Percentiles rank a stretch among this genome's conserved stretches.
phyloP scores from a whole-genome alignment of 2,797 vertebrate species.

The Tachyglossus aculeatus region DNA sequence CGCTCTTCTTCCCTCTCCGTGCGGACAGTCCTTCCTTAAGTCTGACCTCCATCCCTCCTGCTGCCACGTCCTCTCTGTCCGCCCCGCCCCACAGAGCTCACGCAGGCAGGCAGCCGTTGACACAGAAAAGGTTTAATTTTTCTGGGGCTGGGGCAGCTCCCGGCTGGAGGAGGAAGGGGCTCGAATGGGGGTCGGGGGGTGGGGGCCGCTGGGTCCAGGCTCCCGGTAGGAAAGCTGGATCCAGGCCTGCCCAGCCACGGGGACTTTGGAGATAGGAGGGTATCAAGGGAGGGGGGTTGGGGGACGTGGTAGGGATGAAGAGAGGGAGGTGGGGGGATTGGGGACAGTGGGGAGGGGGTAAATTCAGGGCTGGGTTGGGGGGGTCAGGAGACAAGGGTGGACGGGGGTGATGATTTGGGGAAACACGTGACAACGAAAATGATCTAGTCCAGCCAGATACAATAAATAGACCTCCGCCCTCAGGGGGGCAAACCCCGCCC shows the following conservation, averaged over 20 bases:
- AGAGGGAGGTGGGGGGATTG: too few relatives aligned
- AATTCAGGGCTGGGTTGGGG: neutral
- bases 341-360: constrained; percentile 6
- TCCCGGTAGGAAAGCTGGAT: neutral
- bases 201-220: neutral
- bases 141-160: constrained; percentile 53
- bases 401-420: constrained; percentile 51
- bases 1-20: neutral
- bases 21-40: neutral
- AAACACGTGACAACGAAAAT: constrained; percentile 68
- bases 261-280: too few relatives aligned
- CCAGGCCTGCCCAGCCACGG: constrained; percentile 56
- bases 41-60: neutral
- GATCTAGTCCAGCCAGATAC: constrained; percentile 99
- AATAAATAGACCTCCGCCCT: constrained; percentile 78
- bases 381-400: constrained; percentile 4
- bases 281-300: too few relatives aligned
- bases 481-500: too few relatives aligned
- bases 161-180: constrained; percentile 19
- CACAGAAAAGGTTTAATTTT: constrained; percentile 70
- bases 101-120: constrained; percentile 44
- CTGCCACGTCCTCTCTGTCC: neutral
- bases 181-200: constrained; percentile 37
- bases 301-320: too few relatives aligned
- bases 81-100: neutral